Base-by-base conservation (phyloP, 2,888 invertebrate species). In the Euzophera pinguis region DNA sequence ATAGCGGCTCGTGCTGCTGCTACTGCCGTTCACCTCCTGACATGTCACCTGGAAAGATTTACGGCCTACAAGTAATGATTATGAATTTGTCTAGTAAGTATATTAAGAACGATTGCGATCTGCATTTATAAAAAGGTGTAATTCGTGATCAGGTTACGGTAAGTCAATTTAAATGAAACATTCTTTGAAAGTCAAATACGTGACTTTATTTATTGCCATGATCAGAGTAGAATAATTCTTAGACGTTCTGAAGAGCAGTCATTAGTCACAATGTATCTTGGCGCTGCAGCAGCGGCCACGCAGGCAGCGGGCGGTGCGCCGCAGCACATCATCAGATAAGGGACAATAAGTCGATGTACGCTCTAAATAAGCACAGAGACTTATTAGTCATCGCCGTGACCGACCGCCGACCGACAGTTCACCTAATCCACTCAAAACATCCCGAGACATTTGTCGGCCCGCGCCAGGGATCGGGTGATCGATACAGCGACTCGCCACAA, bases 391-490 rank as follows among this genome's bases (percentile, higher is more conserved):
- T 65, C 77, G 66, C 67, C 62, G 75, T 69, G 75, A 69, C 73
- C 78, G 74, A 65, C 71, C 69, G 70, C 71, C 74, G 61, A 77
- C 78, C 74, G 81, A 78, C 81, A 75, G 81, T 80, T 80, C 73
- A 81, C 75, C 80, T 88, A 89, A 90, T 89, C 89, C 87, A 85
- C 86, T 88, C 85, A 87, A 88, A 88, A 87, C 86, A 83, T 86
- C 82, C 84, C 76, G 84, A 78, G 84, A 87, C 85, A 89, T 90
- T 88, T 84, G 89, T 89, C 84, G 84, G 84, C 70, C 78, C 79
- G 80, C 75, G 71, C 71, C 78, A 70, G 79, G 84, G 78, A 74
- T 78, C 81, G 75, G 68, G 78, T 90, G 89, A 89, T 89, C 86
- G 90, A 89, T 89, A 84, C 84, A 78, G 83, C 76, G 73, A 85